Conservation (phyloP, 1,140 invertebrate species). For the Penaeus vannamei region DNA sequence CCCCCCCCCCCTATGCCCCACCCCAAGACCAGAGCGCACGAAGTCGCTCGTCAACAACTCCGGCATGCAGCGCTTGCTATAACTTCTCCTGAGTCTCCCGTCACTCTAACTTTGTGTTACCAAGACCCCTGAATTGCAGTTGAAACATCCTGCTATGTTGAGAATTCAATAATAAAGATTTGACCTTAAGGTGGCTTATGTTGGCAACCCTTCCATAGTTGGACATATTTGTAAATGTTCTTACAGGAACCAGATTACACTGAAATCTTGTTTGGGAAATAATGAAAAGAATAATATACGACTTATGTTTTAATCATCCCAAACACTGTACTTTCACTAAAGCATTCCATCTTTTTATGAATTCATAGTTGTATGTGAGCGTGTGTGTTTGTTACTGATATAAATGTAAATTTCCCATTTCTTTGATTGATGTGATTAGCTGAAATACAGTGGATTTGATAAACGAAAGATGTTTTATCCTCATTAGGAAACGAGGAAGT, state of each 20-base stretch:
- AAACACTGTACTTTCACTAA: neutral
- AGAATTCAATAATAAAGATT: conserved; percentile 62
- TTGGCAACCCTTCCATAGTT: conserved; percentile 32
- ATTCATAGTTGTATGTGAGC: too few relatives aligned
- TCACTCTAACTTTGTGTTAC: conserved; percentile 57
- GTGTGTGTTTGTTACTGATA: too few relatives aligned
- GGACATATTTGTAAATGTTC: neutral
- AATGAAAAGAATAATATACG: neutral
- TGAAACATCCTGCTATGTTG: conserved; percentile 58
- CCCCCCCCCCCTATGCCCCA: conserved; percentile 8
- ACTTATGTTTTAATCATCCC: neutral
- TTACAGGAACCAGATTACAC: neutral
- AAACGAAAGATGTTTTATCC: too few relatives aligned
- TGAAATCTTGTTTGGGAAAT: too few relatives aligned
- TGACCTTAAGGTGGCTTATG: conserved; percentile 51
- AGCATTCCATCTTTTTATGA: too few relatives aligned
- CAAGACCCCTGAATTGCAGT: conserved; percentile 60
- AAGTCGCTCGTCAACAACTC: conserved; percentile 44
- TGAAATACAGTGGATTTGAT: too few relatives aligned
- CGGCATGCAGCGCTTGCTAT: conserved; percentile 56
- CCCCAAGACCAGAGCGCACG: conserved; percentile 47
- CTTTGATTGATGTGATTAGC: too few relatives aligned
- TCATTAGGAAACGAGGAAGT: too few relatives aligned
- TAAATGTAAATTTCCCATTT: too few relatives aligned
- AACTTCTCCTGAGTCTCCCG: conserved; percentile 58